Conservation (phyloP, 30 jellyfish, hydroid and myxozoan genomes). For the Aurelia aurita complex sp. Pacific region DNA sequence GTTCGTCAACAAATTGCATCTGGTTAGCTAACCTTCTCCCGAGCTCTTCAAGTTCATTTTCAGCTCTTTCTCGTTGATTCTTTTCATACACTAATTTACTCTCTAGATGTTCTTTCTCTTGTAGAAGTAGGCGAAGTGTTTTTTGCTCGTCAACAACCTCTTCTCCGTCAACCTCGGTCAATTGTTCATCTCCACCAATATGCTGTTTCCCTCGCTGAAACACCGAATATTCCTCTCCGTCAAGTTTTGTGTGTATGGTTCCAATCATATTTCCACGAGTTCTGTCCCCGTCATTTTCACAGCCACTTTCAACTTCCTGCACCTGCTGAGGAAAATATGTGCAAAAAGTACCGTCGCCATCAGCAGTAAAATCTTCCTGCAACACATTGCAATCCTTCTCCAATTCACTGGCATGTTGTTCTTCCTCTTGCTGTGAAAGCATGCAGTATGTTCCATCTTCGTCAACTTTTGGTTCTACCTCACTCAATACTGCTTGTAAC, state of each 20-base stretch:
- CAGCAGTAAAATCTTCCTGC: no score
- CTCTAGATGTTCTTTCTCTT: constrained; percentile 11
- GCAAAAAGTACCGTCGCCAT: no score
- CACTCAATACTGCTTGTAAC: constrained; percentile 21
- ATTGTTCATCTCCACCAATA: not conserved
- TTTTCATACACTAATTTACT: constrained; percentile 1
- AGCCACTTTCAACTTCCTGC: no score
- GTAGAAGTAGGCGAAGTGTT: not conserved
- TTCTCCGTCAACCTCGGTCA: not conserved
- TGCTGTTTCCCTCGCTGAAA: no score
- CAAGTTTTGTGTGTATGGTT: no score
- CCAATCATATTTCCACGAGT: no score
- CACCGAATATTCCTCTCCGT: no score
- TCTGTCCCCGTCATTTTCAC: no score
- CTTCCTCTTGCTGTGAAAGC: constrained; percentile 10
- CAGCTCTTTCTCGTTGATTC: constrained; percentile 44
- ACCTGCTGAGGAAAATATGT: no score
- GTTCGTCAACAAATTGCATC: constrained; percentile 28
- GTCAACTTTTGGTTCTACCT: not conserved
- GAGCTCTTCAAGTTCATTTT: constrained; percentile 24
- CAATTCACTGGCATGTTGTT: not conserved
- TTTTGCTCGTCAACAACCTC: constrained; percentile 1
- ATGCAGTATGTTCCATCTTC: constrained; percentile 20
- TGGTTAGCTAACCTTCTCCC: constrained; percentile 20
- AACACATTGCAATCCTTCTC: no score